A percentile compares a stretch with the other conserved stretches of the same genome.
phyloP scores from a whole-genome alignment of 2,113 vertebrate genomes.

The Condylura cristata region DNA sequence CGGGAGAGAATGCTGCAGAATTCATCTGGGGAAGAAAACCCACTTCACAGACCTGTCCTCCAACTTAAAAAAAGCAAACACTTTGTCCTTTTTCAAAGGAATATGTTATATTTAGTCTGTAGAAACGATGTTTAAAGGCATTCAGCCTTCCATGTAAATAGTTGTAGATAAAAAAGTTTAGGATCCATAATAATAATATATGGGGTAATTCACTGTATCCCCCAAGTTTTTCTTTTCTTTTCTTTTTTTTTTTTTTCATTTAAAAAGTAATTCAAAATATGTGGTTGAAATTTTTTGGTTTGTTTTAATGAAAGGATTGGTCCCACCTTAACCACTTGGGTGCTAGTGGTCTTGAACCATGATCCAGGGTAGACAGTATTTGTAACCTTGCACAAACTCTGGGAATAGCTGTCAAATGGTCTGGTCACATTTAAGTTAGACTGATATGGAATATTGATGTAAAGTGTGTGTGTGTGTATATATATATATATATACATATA shows the following conservation, averaged over 20 bases:
- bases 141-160: slow-evolving; percentile 49
- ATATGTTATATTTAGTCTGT: slow-evolving; percentile 64
- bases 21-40: not conserved
- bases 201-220: slow-evolving; percentile 45
- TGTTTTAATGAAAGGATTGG: slow-evolving; percentile 64
- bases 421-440: slow-evolving; percentile 57
- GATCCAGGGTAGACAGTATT: slow-evolving; percentile 75
- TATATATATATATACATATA: not conserved
- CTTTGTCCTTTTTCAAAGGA: slow-evolving; percentile 51
- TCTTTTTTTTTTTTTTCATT: slow-evolving; percentile 63
- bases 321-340: slow-evolving; percentile 42
- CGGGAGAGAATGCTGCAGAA: slow-evolving; percentile 45
- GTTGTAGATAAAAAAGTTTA: slow-evolving; percentile 63
- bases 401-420: slow-evolving; percentile 56
- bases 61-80: slow-evolving; percentile 5
- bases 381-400: slow-evolving; percentile 64
- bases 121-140: slow-evolving; percentile 33
- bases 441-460: slow-evolving; percentile 35
- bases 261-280: slow-evolving; percentile 61
- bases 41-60: not conserved
- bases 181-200: slow-evolving; percentile 45
- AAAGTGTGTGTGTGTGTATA: not conserved
- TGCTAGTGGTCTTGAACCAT: slow-evolving; percentile 67
- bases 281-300: not conserved
- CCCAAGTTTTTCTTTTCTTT: slow-evolving; percentile 48